phyloP scores from a whole-genome alignment of 2,797 vertebrate genomes.

The Capromys pilorides region DNA sequence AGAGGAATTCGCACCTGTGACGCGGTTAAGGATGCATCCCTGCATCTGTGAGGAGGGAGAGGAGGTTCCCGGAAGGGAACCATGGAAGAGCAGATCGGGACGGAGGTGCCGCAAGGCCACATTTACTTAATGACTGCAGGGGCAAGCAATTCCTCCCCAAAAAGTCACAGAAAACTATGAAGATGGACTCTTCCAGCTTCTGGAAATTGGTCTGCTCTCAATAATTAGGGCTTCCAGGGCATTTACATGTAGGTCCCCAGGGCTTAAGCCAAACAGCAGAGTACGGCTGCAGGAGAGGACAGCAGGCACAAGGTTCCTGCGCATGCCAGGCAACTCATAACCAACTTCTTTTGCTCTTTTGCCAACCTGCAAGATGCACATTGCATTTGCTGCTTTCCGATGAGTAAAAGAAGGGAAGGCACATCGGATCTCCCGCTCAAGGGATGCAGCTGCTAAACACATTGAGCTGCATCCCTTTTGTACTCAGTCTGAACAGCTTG shows the following conservation, averaged over 20 bases:
- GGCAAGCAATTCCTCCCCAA: background rate
- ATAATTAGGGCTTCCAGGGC: background rate
- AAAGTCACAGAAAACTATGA: background rate
- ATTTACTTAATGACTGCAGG: background rate
- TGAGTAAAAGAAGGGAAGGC: constrained; percentile 29
- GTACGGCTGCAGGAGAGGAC: background rate
- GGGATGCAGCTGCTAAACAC: background rate
- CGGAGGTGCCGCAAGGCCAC: background rate
- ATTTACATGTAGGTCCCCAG: background rate
- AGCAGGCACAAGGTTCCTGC: accelerated
- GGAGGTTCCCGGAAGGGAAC: background rate
- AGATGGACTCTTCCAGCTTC: background rate
- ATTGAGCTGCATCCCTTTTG: background rate
- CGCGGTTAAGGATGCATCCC: background rate
- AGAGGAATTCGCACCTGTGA: background rate
- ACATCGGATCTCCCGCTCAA: background rate
- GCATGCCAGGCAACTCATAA: background rate
- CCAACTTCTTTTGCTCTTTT: background rate
- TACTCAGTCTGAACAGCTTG: background rate
- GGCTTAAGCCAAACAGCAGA: background rate
- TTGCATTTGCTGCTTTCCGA: constrained; percentile 10
- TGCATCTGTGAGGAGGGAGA: background rate
- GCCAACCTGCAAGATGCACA: background rate
- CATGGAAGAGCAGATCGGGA: background rate
- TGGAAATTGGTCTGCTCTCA: background rate